Base-by-base conservation (phyloP, 2,113 vertebrate species). In the Leptobrachium ailaonicum region DNA sequence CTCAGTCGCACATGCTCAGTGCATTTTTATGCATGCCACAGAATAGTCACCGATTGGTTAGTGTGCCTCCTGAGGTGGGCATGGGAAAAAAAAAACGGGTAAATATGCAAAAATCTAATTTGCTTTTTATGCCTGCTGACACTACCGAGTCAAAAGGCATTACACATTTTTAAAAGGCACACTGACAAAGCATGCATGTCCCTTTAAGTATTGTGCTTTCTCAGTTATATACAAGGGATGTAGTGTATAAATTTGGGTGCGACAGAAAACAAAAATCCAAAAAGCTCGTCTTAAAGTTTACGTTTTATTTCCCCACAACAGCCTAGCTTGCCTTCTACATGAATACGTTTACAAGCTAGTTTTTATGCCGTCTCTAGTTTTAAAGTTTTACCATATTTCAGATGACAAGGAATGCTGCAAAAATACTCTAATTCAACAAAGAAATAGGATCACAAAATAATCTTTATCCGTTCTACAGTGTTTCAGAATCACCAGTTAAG, bases 351-450 rank as follows among this genome's bases (percentile, higher is more conserved):
- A 94, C 90, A 95, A 94, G 93, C 94, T 94, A 96, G 90, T 90
- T 93, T 32, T 90, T 91, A 90, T 82, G 92, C 92, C 91, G 93
- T 90, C 90, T 94, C 90, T 92, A 93, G 90, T 94, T 95, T 95
- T 95, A 93, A 96, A 96, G 87, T 94, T 92, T 88, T 90, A 96
- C 94, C 96, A 96, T 95, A 93, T 95, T 92, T 96, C 92, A 93
- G 96, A 97, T 95, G 96, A 98, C 95, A 96, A 96, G 95, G 95
- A 98, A 98, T 97, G 96, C 95, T 96, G 96, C 93, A 95, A 95
- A 94, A 94, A 95, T 92, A 96, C 91, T 95, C 95, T 96, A 97
- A 95, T 96, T 94, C 95, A 96, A 98, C 95, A 97, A 95, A 96
- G 96, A 95, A 91, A 95, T 95, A 95, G 95, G 94, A 96, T 95